phyloP scores from a whole-genome alignment of 2,113 vertebrate genomes.

The Oncorhynchus nerka region DNA sequence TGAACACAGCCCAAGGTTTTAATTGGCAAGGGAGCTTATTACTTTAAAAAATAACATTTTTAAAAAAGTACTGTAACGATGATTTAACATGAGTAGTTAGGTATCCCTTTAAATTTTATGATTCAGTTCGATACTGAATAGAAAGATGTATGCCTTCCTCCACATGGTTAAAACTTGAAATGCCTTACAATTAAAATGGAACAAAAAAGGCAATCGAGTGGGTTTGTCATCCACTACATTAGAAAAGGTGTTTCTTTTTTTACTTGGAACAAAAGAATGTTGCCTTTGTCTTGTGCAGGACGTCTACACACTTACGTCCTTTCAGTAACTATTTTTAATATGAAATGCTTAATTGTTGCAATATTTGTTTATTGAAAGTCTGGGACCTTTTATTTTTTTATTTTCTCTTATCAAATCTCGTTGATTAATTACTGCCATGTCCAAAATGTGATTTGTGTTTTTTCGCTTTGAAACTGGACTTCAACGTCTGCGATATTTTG shows the following conservation, averaged over 20 bases:
- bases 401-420: slow-evolving; percentile 76
- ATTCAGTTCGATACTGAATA: slow-evolving; percentile 40
- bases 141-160: slow-evolving; percentile 66
- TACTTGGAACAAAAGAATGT: slow-evolving; percentile 76
- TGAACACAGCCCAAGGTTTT: slow-evolving; percentile 43
- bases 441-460: slow-evolving; percentile 83
- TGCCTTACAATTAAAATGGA: slow-evolving; percentile 90
- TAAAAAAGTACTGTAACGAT: background rate
- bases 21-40: slow-evolving; percentile 36
- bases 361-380: slow-evolving; percentile 76
- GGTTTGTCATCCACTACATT: slow-evolving; percentile 65
- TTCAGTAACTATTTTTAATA: slow-evolving; percentile 84
- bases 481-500: slow-evolving; percentile 90
- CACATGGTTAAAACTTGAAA: slow-evolving; percentile 71
- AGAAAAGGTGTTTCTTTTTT: slow-evolving; percentile 83
- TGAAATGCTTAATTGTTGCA: slow-evolving; percentile 76
- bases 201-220: slow-evolving; percentile 74
- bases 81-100: slow-evolving; percentile 24
- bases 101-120: slow-evolving; percentile 24
- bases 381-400: slow-evolving; percentile 59
- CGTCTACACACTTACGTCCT: slow-evolving; percentile 70
- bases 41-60: background rate
- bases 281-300: slow-evolving; percentile 93
- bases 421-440: slow-evolving; percentile 92
- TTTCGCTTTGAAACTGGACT: slow-evolving; percentile 88